Base-by-base conservation (phyloP, 2,113 vertebrate genomes). In the Erythrolamprus reginae region DNA sequence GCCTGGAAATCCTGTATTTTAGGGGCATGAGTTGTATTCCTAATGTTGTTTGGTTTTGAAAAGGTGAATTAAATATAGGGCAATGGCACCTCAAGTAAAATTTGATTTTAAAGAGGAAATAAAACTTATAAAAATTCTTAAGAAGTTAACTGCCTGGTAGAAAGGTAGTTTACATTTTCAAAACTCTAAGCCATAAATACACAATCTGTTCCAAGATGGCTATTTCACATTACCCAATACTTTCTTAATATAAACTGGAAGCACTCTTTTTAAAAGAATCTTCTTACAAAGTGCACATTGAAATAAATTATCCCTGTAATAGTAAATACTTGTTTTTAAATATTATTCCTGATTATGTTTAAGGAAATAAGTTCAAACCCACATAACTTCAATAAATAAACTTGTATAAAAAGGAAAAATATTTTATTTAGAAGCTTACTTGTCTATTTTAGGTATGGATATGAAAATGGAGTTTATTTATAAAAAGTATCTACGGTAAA, bases 201-300 rank as follows among this genome's bases (percentile, higher is more conserved):
- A 26, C 89, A 70, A 86, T 21, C 42, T 88, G 23, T 45, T 45
- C 24, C 89, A 88, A 38, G 38, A 4, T 48, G 82, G 92, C 48
- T 85, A 90, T 86, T 86, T 58, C 50, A 89, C n/a, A 42, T 88
- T 70, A 77, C 89, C 82, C 90, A 61, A 91, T 50, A 52, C 4
- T 88, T 88, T 85, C 90, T 89, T 84, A 91, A 82, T 86, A 82
- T 52, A 65, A 92, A 92, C 65, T 92, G 90, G 90, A 92, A 92
- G 47, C 52, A n/a, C 48, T 87, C 5, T 65, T 10, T 48, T 61
- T 89, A 50, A 47, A 89, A 5, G 70, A 90, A 85, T 47, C 84
- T 26, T n/a, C 52, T 61, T 91, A 42, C 38, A 89, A 42, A 86
- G 33, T 48, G 50, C 55, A 86, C 38, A 6, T 70, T 58, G 56